These are phyloP conservation scores for Bombus confusus DNA, from an alignment of 1,140 invertebrate genomes.

Conservation along the genomic window DNA sequence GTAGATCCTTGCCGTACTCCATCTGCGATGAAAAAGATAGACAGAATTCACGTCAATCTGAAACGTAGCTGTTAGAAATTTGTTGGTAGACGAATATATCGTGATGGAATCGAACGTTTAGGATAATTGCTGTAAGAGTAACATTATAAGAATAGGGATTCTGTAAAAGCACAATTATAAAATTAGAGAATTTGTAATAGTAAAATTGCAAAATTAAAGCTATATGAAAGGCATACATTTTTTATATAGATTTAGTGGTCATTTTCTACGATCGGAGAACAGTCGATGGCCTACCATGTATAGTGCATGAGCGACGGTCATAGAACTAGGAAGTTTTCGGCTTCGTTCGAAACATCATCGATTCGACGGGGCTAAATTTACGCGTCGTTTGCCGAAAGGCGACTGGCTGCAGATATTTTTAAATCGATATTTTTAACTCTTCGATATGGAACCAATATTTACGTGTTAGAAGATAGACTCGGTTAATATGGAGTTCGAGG, in stretches of 20 bases:
- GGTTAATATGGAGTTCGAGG: no score
- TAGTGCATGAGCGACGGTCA: background rate
- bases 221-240: background rate
- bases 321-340: constrained; percentile 16
- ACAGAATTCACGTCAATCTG: background rate
- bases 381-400: background rate
- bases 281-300: background rate
- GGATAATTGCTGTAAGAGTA: no score
- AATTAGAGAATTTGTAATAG: no score
- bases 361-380: constrained; percentile 26
- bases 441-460: constrained; percentile 12
- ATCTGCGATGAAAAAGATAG: constrained; percentile 74
- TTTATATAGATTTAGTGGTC: background rate
- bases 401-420: constrained; percentile 11
- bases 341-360: constrained; percentile 8
- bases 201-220: no score
- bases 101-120: no score
- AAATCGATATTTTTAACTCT: constrained; percentile 2
- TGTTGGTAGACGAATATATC: no score
- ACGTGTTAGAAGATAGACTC: background rate
- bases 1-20: constrained; percentile 88
- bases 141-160: no score
- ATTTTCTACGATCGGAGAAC: background rate
- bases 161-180: no score
- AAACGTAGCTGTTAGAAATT: background rate